Evolutionary conservation across 2,888 invertebrate species (phyloP), one percentile per base, ranked within the genome.

Genomic region (Bembecia ichneumoniformis): DNA sequence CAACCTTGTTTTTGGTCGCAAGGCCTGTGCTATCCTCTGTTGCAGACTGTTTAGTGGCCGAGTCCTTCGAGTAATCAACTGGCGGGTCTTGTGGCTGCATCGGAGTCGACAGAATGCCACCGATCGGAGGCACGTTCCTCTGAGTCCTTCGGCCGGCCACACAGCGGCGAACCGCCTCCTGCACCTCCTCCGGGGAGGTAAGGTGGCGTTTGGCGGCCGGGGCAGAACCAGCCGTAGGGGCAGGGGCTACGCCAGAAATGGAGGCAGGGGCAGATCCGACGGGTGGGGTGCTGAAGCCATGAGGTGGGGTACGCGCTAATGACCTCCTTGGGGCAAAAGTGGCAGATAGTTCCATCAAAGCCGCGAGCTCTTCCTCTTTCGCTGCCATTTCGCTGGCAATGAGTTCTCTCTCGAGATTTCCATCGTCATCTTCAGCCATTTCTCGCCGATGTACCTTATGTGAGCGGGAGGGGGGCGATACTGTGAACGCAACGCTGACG

Each of bases 131-230:
- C 2, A 20, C 36, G 1, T 7, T 28, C 2, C 7, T 28, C 7
- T 15, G 2, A 0, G 28, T 5, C 9, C 13, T 16, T 0, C 36
- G 2, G 0, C 14, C 9, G 1, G 11, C 20, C 3, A 47, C 15
- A 11, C 46, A 9, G 9, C 46, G 3, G 28, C 49, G 50, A 0
- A 46, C 15, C 3, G 48, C 43, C 1, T 48, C 46, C 43, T 48
- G 49, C 3, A 49, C 46, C 10, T 49, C 49, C 13, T 52, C 51
- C 5, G 47, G 49, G 2, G 49, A 49, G 1, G 45, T 20, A 1
- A 49, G 17, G 1, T 4, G 40, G 2, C 49, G 35, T 17, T 49
- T 49, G 1, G 35, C 20, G n/a, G 1, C 3, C 2, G 17, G n/a
- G 1, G 10, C 7, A 0, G 7, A 0, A 7, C 1, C 7, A n/a